A percentile compares a stretch with the other conserved stretches of the same genome.
phyloP scores from a whole-genome alignment of 1,140 invertebrate species.

The Bombus affinis region DNA sequence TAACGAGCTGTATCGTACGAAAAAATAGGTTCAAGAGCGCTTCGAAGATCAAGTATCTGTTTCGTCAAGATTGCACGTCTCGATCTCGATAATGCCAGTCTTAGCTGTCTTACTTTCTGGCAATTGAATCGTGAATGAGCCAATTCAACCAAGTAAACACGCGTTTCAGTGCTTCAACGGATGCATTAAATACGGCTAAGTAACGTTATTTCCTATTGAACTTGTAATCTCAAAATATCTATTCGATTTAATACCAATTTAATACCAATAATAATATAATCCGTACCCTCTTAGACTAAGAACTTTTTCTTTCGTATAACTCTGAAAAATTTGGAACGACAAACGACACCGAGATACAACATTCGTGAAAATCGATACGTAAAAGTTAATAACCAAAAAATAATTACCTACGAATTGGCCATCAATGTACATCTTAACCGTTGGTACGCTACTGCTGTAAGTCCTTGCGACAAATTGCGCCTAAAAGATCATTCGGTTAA shows the following conservation, averaged over 20 bases:
- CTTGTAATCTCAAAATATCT: not conserved
- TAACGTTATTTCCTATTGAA: not conserved
- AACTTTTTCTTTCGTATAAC: not conserved
- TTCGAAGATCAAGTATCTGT: not conserved
- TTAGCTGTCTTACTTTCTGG: not conserved
- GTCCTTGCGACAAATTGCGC: constrained; percentile 60
- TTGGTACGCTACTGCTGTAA: constrained; percentile 82
- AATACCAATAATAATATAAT: too few species aligned
- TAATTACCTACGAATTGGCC: constrained; percentile 91
- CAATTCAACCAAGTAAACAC: not conserved
- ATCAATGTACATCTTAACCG: constrained; percentile 97
- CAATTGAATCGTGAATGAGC: not conserved
- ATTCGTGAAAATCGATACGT: not conserved
- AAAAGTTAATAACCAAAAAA: constrained; percentile 26
- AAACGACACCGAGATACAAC: not conserved
- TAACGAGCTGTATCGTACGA: constrained; percentile 6
- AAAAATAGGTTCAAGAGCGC: constrained; percentile 7
- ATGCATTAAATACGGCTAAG: not conserved
- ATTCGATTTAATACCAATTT: not conserved
- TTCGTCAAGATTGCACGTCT: not conserved
- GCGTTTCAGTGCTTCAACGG: not conserved
- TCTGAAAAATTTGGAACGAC: not conserved
- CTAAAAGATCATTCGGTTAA: constrained; percentile 65
- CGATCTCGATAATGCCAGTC: not conserved
- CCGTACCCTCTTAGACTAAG: not conserved